phyloP scores from a whole-genome alignment of 2,113 vertebrate species.

The Paratilapia polleni region DNA sequence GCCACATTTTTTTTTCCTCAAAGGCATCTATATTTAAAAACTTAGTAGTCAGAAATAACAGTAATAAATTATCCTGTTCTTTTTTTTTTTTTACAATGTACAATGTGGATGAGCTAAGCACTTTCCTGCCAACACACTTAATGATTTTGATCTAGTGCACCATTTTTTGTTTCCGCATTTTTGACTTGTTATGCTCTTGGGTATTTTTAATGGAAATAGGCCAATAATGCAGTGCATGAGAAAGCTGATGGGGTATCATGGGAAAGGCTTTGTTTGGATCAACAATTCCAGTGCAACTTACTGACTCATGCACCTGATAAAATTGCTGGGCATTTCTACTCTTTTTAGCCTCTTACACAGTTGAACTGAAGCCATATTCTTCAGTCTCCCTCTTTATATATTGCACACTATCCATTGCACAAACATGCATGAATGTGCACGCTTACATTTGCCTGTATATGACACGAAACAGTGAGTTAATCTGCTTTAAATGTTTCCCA shows the following conservation, averaged over 20 bases:
- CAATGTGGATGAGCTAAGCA: background rate
- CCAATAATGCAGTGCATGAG: background rate
- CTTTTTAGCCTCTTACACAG: background rate
- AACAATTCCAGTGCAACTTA: background rate
- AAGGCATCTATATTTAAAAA: background rate
- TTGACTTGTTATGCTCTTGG: conserved; percentile 11
- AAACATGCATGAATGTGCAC: background rate
- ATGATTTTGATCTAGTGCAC: accelerated
- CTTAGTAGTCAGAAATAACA: background rate
- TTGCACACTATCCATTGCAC: background rate
- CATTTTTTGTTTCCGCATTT: background rate
- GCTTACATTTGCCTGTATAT: background rate
- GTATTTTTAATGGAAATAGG: conserved; percentile 18
- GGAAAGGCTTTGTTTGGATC: conserved; percentile 25
- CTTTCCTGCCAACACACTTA: background rate
- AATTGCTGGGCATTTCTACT: background rate
- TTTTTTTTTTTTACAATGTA: background rate
- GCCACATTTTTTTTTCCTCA: background rate
- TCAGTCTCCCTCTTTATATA: background rate
- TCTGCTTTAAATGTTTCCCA: background rate
- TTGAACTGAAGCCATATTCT: background rate
- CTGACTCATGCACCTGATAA: background rate
- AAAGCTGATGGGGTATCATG: conserved; percentile 2
- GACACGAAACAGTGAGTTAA: background rate
- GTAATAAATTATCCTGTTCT: background rate